phyloP scores from a whole-genome alignment of 2,888 invertebrate species.

The Dryobota labecula region DNA sequence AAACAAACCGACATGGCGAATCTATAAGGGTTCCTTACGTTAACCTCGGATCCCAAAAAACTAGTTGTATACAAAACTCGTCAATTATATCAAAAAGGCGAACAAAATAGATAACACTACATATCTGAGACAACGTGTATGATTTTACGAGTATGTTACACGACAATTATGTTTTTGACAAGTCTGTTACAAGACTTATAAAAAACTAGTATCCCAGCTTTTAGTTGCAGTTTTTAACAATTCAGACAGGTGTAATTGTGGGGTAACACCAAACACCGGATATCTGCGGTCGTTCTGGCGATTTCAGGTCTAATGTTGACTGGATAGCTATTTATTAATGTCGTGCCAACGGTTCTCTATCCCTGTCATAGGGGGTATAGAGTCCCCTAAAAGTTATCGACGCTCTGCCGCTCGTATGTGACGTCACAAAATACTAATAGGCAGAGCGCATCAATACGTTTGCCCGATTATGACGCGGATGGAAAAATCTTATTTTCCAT shows the following conservation, averaged over 20 bases:
- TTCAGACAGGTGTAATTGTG: background rate
- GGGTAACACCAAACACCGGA: background rate
- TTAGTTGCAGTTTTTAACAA: background rate
- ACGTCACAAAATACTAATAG: slow-evolving; percentile 24
- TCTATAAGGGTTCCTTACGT: too few relatives aligned
- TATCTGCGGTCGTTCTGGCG: background rate
- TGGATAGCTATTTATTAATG: too few relatives aligned
- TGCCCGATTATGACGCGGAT: background rate
- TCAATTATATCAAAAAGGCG: background rate
- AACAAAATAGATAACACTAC: background rate
- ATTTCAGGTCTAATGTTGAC: background rate
- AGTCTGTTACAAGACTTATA: background rate
- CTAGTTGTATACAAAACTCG: background rate
- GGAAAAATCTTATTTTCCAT: slow-evolving; percentile 1
- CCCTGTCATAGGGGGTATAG: background rate
- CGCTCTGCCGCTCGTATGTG: slow-evolving; percentile 6
- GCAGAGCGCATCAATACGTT: slow-evolving; percentile 33
- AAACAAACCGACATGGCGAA: too few relatives aligned
- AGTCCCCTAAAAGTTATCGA: background rate
- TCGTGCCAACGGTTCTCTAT: background rate
- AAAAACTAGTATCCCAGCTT: background rate
- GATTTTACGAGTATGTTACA: background rate
- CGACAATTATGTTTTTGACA: background rate
- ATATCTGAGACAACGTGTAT: too few relatives aligned
- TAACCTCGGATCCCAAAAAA: too few relatives aligned